Conservation (phyloP, 2,888 invertebrate species). For the Hydroisotoma schaefferi region DNA sequence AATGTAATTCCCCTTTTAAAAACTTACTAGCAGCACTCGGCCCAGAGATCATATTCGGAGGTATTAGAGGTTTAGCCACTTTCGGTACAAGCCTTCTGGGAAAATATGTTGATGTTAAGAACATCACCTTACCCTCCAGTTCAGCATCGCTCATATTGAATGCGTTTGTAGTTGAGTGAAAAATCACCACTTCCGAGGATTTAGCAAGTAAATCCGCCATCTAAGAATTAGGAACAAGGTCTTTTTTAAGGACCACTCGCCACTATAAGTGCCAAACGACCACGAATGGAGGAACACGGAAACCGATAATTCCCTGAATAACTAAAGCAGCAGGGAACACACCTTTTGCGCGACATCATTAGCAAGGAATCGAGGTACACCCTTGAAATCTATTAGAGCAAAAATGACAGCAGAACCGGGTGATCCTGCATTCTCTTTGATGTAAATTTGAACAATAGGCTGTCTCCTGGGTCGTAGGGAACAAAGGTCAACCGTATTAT, state of each 20-base stretch:
- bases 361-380: slow-evolving; percentile 32
- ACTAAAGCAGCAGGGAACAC: not conserved
- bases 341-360: slow-evolving; percentile 35
- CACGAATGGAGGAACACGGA: too few relatives aligned
- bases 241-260: too few relatives aligned
- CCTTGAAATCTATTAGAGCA: slow-evolving; percentile 35
- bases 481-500: slow-evolving; percentile 38
- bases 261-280: too few relatives aligned
- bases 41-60: slow-evolving; percentile 39
- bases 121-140: slow-evolving; percentile 28
- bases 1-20: too few relatives aligned
- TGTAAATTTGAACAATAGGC: slow-evolving; percentile 24
- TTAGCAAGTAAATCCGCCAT: slow-evolving; percentile 18
- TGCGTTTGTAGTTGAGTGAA: slow-evolving; percentile 33
- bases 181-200: slow-evolving; percentile 28
- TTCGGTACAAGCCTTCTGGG: not conserved
- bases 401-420: slow-evolving; percentile 29
- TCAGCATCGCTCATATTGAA: slow-evolving; percentile 30
- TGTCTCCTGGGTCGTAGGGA: slow-evolving; percentile 28
- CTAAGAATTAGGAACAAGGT: too few relatives aligned
- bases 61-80: slow-evolving; percentile 17
- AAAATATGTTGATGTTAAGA: slow-evolving; percentile 18
- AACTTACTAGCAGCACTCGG: slow-evolving; percentile 33
- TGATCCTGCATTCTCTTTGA: slow-evolving; percentile 6
- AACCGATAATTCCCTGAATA: not conserved